Base-by-base conservation (phyloP, 1,140 invertebrate species). In the Heliconius eleuchia region DNA sequence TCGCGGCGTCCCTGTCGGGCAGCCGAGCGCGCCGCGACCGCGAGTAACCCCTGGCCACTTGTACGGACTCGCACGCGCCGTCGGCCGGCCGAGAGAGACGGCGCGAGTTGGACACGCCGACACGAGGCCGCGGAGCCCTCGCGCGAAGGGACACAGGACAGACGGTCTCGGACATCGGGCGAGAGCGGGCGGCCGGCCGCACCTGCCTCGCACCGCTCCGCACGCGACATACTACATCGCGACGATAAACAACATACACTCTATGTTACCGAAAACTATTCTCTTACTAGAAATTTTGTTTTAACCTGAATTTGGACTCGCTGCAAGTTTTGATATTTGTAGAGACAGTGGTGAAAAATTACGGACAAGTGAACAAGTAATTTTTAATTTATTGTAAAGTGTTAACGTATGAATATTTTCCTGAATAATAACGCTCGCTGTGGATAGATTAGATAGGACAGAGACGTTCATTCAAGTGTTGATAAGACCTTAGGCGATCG, bases 131-230 rank as follows among this genome's bases (percentile, higher is more conserved):
- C 85, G 88, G 89, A 92, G 92, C 91, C 91, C 91, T 93, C 89
- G 92, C 89, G 90, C 87, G 83, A 94, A 94, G 92, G 92, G 92
- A 93, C 91, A 94, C 88, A 91, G 94, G 93, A 94, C 94, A 95
- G 94, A 95, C 94, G 94, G 90, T 92, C 92, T 94, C 92, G 93
- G 93, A 95, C 94, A 94, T 86, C 94, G 93, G 94, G 89, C 94
- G 92, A 91, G 94, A 92, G 92, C 91, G 93, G 93, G 92, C 91
- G 92, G 87, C 88, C 88, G 91, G 90, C 89, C 90, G 87, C 91
- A 94, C 92, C 91, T 94, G 92, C 87, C 87, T 87, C 87, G 85
- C 84, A 88, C 87, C 84, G 85, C 84, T 88, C 87, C 88, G 86
- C 89, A 88, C 91, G 89, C 87, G 82, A 88, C 87, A 86, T 87